Conservation (phyloP, 2,888 invertebrate genomes). For the Tenthredo scrophulariae region DNA sequence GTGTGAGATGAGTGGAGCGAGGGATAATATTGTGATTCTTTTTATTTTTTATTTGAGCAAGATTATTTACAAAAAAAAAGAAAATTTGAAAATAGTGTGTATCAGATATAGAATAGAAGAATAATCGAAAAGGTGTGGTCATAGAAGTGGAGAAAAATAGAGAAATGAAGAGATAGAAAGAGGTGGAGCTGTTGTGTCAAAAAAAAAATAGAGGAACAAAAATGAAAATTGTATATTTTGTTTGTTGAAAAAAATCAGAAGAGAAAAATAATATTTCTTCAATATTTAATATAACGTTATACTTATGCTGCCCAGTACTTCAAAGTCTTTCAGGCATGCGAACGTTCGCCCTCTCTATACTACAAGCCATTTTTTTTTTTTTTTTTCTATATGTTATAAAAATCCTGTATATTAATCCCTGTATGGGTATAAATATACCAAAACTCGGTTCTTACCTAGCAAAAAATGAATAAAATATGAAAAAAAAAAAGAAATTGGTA, state of each 20-base stretch:
- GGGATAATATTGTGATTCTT: background rate
- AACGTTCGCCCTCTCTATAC: background rate
- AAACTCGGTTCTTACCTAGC: background rate
- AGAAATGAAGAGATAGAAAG: background rate
- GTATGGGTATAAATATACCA: background rate
- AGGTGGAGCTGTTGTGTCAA: background rate
- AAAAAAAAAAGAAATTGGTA: background rate
- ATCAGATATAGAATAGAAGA: background rate
- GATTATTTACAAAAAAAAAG: background rate
- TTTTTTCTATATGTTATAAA: background rate
- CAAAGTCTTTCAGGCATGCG: background rate
- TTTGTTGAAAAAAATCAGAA: background rate
- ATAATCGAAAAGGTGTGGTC: background rate
- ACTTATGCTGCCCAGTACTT: background rate
- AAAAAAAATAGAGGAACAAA: background rate
- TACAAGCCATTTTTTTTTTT: background rate
- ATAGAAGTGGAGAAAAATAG: background rate
- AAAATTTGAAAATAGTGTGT: background rate
- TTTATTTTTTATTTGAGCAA: background rate
- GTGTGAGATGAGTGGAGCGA: background rate
- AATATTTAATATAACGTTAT: background rate
- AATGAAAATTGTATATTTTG: background rate
- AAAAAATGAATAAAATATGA: background rate
- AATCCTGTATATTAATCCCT: background rate
- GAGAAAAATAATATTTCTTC: background rate